phyloP scores from a whole-genome alignment of 1,140 invertebrate genomes.

The Neodiprion pinetum region DNA sequence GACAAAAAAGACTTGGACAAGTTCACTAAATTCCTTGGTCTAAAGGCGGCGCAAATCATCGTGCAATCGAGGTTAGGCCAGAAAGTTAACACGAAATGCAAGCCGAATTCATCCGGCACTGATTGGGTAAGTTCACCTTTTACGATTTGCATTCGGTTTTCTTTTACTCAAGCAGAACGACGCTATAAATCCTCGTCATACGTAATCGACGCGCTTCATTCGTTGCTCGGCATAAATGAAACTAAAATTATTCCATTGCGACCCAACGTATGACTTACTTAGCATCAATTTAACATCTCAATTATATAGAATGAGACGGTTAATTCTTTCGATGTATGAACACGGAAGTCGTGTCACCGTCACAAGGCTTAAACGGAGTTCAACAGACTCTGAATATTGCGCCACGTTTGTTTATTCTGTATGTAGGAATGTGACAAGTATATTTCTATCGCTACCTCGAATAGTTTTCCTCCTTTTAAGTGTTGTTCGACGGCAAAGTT shows the following conservation, averaged over 20 bases:
- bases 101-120: slow-evolving; percentile 70
- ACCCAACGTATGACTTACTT: no score
- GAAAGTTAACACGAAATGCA: slow-evolving; percentile 81
- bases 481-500: no score
- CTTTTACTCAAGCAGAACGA: neutral
- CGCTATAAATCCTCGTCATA: neutral
- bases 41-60: slow-evolving; percentile 89
- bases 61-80: slow-evolving; percentile 87
- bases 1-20: slow-evolving; percentile 84
- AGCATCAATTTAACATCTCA: neutral
- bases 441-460: no score
- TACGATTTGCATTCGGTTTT: neutral
- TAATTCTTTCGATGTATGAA: neutral
- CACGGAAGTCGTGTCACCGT: neutral
- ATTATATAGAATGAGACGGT: neutral
- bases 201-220: no score
- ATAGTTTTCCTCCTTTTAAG: no score
- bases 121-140: slow-evolving; percentile 74
- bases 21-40: slow-evolving; percentile 85
- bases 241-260: no score
- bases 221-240: no score
- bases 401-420: no score
- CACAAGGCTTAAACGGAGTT: neutral
- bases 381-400: neutral
- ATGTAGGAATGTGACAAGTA: no score